Conservation (phyloP, 1,140 invertebrate genomes). For the Gryon sp. region DNA sequence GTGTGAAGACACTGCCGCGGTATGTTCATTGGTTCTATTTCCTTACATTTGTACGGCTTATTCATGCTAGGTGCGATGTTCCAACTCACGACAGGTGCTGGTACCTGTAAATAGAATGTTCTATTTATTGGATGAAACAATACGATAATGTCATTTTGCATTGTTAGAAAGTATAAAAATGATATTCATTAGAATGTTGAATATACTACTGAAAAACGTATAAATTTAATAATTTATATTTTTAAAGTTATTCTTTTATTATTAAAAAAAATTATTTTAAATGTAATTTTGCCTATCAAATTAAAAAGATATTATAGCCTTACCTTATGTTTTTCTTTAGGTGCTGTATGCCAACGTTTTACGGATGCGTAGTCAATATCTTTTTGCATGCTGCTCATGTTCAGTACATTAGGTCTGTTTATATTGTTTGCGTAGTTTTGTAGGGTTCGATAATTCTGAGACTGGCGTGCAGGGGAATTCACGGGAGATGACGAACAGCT, state of each 20-base stretch:
- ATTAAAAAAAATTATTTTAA: too few species aligned
- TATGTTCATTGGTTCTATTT: slow-evolving; percentile 82
- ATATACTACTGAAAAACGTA: too few species aligned
- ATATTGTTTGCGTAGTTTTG: slow-evolving; percentile 71
- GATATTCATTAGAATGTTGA: too few species aligned
- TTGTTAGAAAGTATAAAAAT: neutral
- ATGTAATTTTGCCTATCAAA: too few species aligned
- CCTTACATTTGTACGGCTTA: slow-evolving; percentile 82
- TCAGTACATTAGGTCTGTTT: slow-evolving; percentile 68
- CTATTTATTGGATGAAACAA: slow-evolving; percentile 8
- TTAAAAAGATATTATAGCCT: too few species aligned
- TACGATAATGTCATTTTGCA: neutral
- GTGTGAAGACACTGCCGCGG: slow-evolving; percentile 84
- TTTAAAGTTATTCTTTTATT: too few species aligned
- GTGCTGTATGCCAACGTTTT: slow-evolving; percentile 82
- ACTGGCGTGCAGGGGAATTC: slow-evolving; percentile 70
- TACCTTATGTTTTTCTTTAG: slow-evolving; percentile 82
- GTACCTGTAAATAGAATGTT: slow-evolving; percentile 74
- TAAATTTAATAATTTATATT: too few species aligned
- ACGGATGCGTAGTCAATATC: slow-evolving; percentile 69
- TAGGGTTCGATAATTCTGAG: slow-evolving; percentile 75
- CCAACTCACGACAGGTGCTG: slow-evolving; percentile 81
- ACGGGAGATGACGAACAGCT: slow-evolving; percentile 72
- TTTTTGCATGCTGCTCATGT: slow-evolving; percentile 68
- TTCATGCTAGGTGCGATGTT: slow-evolving; percentile 84